These are phyloP conservation scores for Caerostris extrusa DNA, from an alignment of 1,140 invertebrate species.

Conservation along the genomic window DNA sequence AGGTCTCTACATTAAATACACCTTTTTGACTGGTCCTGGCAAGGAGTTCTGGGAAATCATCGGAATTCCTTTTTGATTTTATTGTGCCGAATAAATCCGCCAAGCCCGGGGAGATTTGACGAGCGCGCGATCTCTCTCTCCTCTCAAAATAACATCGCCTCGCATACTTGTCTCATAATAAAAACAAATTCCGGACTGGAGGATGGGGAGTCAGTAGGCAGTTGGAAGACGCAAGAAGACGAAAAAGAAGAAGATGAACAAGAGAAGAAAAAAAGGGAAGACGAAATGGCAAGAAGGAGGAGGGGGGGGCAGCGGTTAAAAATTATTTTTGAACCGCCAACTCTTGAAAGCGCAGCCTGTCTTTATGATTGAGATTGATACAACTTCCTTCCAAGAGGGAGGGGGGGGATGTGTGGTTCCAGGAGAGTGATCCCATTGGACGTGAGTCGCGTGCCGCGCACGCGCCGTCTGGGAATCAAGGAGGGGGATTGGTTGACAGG, in stretches of 20 bases:
- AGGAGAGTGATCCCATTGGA: slow-evolving; percentile 41
- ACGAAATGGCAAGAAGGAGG: not conserved
- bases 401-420: slow-evolving; percentile 14
- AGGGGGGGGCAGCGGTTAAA: slow-evolving; percentile 36
- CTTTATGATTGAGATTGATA: slow-evolving; percentile 75
- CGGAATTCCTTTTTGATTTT: slow-evolving; percentile 63
- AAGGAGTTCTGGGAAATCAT: not conserved
- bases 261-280: not conserved
- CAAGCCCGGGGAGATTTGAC: slow-evolving; percentile 40
- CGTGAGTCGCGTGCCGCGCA: slow-evolving; percentile 31
- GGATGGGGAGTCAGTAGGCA: not conserved
- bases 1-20: slow-evolving; percentile 62
- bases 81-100: slow-evolving; percentile 51
- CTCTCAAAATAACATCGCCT: slow-evolving; percentile 24
- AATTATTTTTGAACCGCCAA: slow-evolving; percentile 73
- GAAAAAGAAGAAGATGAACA: slow-evolving; percentile 10
- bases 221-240: not conserved
- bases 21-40: slow-evolving; percentile 10
- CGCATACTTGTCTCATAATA: slow-evolving; percentile 59
- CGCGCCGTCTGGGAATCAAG: not conserved
- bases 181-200: not conserved
- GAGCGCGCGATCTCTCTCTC: not conserved
- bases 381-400: not conserved
- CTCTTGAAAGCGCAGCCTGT: slow-evolving; percentile 71
- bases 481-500: slow-evolving; percentile 51